These are phyloP conservation scores for Fopius arisanus DNA, from an alignment of 1,140 invertebrate species.

Conservation along the genomic window DNA sequence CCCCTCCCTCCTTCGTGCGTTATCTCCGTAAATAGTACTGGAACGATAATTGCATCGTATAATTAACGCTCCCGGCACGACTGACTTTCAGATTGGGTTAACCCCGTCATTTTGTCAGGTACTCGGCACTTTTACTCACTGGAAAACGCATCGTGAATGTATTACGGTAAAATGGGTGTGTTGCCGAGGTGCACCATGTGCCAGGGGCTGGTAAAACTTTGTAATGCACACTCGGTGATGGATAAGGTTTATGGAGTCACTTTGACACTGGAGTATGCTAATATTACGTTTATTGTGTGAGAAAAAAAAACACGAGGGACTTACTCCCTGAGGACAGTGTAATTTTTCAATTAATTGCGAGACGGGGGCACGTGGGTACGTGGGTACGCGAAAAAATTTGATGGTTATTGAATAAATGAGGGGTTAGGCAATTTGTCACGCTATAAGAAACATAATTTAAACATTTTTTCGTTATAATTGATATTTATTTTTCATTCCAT, in stretches of 20 bases:
- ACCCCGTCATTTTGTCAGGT: neutral
- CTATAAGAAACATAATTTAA: too few species aligned
- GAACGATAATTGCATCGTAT: conserved; percentile 44
- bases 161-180: neutral
- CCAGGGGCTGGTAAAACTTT: neutral
- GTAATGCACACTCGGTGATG: neutral
- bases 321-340: too few species aligned
- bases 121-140: neutral
- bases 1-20: conserved; percentile 21
- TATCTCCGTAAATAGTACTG: conserved; percentile 42
- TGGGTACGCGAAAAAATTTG: too few species aligned
- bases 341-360: too few species aligned
- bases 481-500: too few species aligned
- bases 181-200: neutral
- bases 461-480: too few species aligned
- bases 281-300: too few species aligned
- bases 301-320: too few species aligned
- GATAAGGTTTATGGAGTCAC: neutral
- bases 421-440: too few species aligned
- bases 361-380: too few species aligned
- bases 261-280: neutral
- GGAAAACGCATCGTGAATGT: neutral
- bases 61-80: conserved; percentile 35
- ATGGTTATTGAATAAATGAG: too few species aligned
- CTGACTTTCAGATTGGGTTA: conserved; percentile 23